A percentile compares a stretch with the other conserved stretches of the same genome.
phyloP scores from a whole-genome alignment of 2,113 vertebrate genomes.

The Crocuta crocuta region DNA sequence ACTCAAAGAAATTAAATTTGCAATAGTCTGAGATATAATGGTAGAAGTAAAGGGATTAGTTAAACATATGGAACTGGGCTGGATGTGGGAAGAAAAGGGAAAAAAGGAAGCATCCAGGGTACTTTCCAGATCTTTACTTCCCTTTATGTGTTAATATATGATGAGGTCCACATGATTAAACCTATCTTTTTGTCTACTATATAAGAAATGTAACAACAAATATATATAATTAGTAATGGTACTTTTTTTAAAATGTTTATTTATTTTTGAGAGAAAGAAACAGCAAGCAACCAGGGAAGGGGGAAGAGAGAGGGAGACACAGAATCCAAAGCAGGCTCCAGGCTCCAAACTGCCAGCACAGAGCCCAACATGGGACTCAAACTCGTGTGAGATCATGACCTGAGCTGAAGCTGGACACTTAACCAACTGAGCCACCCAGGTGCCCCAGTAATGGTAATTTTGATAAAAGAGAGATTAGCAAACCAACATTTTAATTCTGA shows the following conservation, averaged over 20 bases:
- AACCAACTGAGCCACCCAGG: too few species aligned
- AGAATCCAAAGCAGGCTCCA: too few species aligned
- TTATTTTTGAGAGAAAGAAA: too few species aligned
- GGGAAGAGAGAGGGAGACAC: too few species aligned
- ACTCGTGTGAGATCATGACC: too few species aligned
- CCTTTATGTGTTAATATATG: neutral
- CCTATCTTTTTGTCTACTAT: neutral
- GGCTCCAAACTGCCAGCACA: too few species aligned
- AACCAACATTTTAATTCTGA: neutral
- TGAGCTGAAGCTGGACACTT: too few species aligned
- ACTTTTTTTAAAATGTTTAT: too few species aligned
- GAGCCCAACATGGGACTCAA: too few species aligned
- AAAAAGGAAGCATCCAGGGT: neutral
- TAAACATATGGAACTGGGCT: neutral
- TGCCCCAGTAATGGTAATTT: neutral
- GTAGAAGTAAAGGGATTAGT: neutral
- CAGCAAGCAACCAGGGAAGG: too few species aligned
- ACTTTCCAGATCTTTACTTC: neutral
- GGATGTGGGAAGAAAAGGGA: neutral
- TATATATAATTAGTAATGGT: too few species aligned
- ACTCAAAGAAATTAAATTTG: neutral
- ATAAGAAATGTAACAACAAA: neutral
- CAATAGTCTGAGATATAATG: neutral
- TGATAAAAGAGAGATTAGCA: slow-evolving; percentile 19
- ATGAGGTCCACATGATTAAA: neutral